Evolutionary conservation across 2,888 invertebrate genomes (phyloP), one percentile per base, ranked within the genome.

Genomic region (Tachina lurida): DNA sequence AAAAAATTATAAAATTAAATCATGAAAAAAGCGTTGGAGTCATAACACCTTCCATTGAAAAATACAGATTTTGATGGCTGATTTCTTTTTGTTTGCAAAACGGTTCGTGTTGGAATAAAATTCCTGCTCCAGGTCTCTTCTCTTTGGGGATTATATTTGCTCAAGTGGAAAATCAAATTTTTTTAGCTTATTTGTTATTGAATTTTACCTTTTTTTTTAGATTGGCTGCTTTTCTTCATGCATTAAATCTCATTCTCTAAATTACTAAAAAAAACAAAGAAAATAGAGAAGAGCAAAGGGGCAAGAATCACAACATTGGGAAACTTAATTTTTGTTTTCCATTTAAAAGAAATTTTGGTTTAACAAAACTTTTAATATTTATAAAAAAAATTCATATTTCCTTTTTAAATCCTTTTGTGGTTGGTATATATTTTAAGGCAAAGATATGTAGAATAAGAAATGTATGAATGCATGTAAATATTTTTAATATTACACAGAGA

Each of bases 141-240:
- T 73, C 58, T 31, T 62, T 19, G 52, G 45, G 80, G 65, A 84
- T 84, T 80, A 76, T 71, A 80, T 84, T 80, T 80, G 75, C 75
- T 79, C 84, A 84, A 80, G 84, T 80, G 80, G 84, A 80, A 84
- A 84, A 84, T 84, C 58, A 67, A 80, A 76, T 80, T 80, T 80
- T 79, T 17, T 7, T 15, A 49, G 31, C 31, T 31, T 67, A 43
- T 65, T 52, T 58, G 43, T 31, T 58, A 56, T 74, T 56, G 39
- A 22, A 47, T 47, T 74, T 79, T 63, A 63, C 45, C 78, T 62
- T 68, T 62, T 68, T 54, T 60, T 56, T n/a, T 65, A 41, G 7
- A 13, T 56, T n/a, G 10, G 9, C 3, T 49, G 1, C 8, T 71
- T 60, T 43, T 49, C 31, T 70, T 22, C 17, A 43, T 0, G 31